Percentiles rank a stretch among this genome's conserved stretches.
Conservation (phyloP, 2,888 invertebrate species). For the Dendrolimus pini region DNA sequence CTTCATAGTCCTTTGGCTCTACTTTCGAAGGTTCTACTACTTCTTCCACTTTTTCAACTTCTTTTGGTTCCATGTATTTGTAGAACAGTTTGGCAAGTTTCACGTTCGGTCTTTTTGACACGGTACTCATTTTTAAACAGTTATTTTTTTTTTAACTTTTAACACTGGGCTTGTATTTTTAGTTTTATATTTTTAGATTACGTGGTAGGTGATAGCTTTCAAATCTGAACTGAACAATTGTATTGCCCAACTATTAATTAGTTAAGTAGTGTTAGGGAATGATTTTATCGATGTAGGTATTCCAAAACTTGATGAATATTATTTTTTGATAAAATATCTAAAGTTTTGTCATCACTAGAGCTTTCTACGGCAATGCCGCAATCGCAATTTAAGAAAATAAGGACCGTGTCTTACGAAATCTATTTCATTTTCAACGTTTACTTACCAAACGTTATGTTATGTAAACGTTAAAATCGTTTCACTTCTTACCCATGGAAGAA, state of each 20-base stretch:
- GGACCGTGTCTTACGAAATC: too few species aligned
- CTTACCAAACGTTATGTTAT: too few species aligned
- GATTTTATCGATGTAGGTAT: background rate
- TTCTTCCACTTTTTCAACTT: constrained; percentile 18
- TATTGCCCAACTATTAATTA: background rate
- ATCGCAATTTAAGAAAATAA: too few species aligned
- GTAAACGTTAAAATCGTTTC: too few species aligned
- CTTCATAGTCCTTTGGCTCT: constrained; percentile 47
- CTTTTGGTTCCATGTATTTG: constrained; percentile 48
- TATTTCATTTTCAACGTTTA: too few species aligned
- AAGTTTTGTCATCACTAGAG: too few species aligned
- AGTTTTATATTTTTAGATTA: background rate
- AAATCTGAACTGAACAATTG: background rate
- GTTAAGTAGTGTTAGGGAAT: constrained; percentile 3
- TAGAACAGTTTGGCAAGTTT: constrained; percentile 60
- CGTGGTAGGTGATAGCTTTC: background rate
- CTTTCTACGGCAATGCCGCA: too few species aligned
- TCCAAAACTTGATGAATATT: too few species aligned
- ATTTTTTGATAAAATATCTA: too few species aligned
- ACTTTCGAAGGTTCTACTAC: constrained; percentile 16
- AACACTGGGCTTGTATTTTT: background rate
- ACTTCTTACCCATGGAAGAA: too few species aligned
- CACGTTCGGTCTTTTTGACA: constrained; percentile 48
- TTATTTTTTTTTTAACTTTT: constrained; percentile 8
- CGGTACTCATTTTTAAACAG: constrained; percentile 36